These are phyloP conservation scores for Amphimedon queenslandica DNA, from an alignment of 37 sponge, comb jelly and placozoan species.

Conservation along the genomic window DNA sequence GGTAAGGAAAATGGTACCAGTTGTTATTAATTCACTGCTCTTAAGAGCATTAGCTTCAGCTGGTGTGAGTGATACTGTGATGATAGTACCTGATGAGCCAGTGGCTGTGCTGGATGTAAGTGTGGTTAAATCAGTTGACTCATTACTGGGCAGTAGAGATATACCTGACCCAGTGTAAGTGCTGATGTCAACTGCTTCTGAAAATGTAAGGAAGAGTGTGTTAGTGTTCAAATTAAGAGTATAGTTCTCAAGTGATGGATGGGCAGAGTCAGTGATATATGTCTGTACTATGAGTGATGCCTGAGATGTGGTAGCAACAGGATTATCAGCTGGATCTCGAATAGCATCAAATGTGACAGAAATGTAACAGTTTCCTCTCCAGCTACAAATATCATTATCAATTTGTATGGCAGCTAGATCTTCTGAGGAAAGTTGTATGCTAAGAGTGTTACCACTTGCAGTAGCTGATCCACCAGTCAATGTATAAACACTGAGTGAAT, in stretches of 20 bases:
- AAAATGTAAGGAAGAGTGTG: conserved; percentile 58
- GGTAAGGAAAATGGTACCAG: conserved; percentile 32
- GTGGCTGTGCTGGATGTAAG: conserved; percentile 54
- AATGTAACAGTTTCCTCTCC: conserved; percentile 90
- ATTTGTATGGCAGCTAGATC: conserved; percentile 58
- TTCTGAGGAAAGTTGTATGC: conserved; percentile 25
- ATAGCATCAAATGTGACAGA: conserved; percentile 41
- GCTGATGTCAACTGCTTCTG: conserved; percentile 70
- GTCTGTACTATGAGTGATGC: conserved; percentile 48
- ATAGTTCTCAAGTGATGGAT: conserved; percentile 58
- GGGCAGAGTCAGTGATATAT: conserved; percentile 45
- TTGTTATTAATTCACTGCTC: conserved; percentile 25
- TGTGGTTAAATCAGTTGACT: conserved; percentile 36
- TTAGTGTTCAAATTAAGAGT: conserved; percentile 50
- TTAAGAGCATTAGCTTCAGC: conserved; percentile 67
- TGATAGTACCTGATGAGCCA: conserved; percentile 18
- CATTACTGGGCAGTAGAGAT: conserved; percentile 50
- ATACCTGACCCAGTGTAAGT: conserved; percentile 45
- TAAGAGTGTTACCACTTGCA: conserved; percentile 33
- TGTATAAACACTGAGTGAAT: conserved; percentile 57
- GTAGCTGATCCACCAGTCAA: conserved; percentile 49
- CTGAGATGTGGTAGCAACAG: not conserved
- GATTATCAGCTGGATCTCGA: conserved; percentile 65
- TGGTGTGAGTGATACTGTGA: conserved; percentile 43
- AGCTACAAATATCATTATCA: conserved; percentile 71